A percentile compares a stretch with the other conserved stretches of the same genome.
These are phyloP conservation scores for Chaenogobius annularis DNA, from an alignment of 2,113 vertebrate genomes.

Conservation along the genomic window DNA sequence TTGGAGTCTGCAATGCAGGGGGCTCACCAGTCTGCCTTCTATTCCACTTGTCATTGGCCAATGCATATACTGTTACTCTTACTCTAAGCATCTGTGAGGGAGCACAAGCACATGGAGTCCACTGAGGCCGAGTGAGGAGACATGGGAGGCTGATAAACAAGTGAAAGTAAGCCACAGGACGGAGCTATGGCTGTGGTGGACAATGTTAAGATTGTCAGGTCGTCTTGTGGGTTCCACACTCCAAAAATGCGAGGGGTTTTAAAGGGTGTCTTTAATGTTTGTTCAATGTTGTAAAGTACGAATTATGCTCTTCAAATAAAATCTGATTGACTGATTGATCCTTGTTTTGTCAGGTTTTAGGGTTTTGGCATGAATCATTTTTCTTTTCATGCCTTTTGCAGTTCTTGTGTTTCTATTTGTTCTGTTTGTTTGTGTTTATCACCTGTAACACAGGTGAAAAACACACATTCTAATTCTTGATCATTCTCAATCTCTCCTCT, in stretches of 20 bases:
- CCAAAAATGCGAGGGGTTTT: background rate
- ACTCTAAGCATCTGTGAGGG: slow-evolving; percentile 68
- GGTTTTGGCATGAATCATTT: no score
- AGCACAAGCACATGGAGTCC: slow-evolving; percentile 63
- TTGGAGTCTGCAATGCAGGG: slow-evolving; percentile 69
- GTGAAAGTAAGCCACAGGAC: slow-evolving; percentile 23
- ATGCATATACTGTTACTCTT: slow-evolving; percentile 66
- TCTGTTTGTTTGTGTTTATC: no score
- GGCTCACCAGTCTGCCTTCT: slow-evolving; percentile 65
- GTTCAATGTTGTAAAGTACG: no score
- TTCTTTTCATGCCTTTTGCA: no score
- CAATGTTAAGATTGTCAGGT: background rate
- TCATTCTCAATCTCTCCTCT: no score
- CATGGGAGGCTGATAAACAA: slow-evolving; percentile 20
- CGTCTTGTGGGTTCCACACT: background rate
- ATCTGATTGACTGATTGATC: no score
- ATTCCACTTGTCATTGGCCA: slow-evolving; percentile 76
- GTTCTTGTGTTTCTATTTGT: no score
- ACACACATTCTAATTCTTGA: no score
- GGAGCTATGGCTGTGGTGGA: background rate
- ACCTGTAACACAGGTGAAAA: no score
- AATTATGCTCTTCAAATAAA: no score
- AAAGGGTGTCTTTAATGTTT: no score
- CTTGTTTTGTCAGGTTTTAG: no score
- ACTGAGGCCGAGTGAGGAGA: slow-evolving; percentile 28